Evolutionary conservation across 1,140 invertebrate genomes (phyloP).

Genomic region (Drosophila willistoni): DNA sequence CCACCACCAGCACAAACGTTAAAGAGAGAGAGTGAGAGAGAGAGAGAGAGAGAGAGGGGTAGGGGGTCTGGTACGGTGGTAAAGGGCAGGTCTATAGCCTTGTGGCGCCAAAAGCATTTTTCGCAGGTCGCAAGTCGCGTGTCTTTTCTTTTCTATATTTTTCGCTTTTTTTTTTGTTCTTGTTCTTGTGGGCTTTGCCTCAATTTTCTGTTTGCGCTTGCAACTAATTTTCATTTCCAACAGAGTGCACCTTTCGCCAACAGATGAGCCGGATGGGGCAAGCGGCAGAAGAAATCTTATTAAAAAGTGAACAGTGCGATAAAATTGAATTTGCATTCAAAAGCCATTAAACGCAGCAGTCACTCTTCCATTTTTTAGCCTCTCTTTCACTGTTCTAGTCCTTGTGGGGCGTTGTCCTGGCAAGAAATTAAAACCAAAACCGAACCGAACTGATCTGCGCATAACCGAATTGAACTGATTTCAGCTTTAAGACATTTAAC

Average conservation of each 20-base stretch:
- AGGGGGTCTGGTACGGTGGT: slow-evolving; percentile 12
- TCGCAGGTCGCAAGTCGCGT: slow-evolving; percentile 77
- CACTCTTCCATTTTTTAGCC: slow-evolving; percentile 45
- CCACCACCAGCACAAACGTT: slow-evolving; percentile 37
- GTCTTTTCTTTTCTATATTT: slow-evolving; percentile 61
- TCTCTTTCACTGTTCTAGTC: slow-evolving; percentile 26
- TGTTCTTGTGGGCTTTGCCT: slow-evolving; percentile 31
- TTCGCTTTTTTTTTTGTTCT: slow-evolving; percentile 37
- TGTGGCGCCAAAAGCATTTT: slow-evolving; percentile 61
- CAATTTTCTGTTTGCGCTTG: slow-evolving; percentile 48
- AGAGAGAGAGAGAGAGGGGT: not conserved
- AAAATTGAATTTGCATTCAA: slow-evolving; percentile 83
- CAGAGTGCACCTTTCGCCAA: slow-evolving; percentile 74
- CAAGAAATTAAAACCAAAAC: slow-evolving; percentile 54
- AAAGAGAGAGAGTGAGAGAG: slow-evolving; percentile 24
- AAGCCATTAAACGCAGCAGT: slow-evolving; percentile 83
- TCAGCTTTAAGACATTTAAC: slow-evolving; percentile 46
- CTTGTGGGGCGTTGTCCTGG: slow-evolving; percentile 45
- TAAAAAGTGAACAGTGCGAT: slow-evolving; percentile 83
- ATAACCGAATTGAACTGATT: slow-evolving; percentile 12
- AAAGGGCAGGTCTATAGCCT: slow-evolving; percentile 54
- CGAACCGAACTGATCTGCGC: slow-evolving; percentile 28
- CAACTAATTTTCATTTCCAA: slow-evolving; percentile 81
- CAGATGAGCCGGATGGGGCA: slow-evolving; percentile 22
- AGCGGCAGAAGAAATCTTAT: slow-evolving; percentile 72